Base-by-base conservation (phyloP, 1,140 invertebrate species). In the Apis cerana region DNA sequence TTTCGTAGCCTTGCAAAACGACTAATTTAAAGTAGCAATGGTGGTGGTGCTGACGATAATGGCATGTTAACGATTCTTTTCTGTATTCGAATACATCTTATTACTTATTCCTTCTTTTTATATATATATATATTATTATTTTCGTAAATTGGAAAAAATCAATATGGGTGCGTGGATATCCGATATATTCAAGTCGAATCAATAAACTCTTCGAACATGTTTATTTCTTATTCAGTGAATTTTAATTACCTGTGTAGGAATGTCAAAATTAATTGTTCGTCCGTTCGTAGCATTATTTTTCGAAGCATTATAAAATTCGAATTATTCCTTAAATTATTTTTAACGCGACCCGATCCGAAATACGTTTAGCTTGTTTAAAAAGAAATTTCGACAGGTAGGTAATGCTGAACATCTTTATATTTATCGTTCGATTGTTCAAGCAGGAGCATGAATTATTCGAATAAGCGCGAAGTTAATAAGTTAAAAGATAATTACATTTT, bases 31-130 rank as follows among this genome's bases (percentile, higher is more conserved):
- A 80, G 69, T 89, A 89, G 80, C 89, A 74, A 82, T 65, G 91
- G 89, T 92, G 92, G 90, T 92, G 90, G 92, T 92, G 85, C 79
- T 88, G 89, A 88, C 91, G 89, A 91, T 86, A 90, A 86, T 91
- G 91, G 91, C 91, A 93, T 93, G 92, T 88, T 85, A 85, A 83
- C 69, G 85, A 89, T 86, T 59, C 85, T 84, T 84, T 74, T 84
- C 84, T 69, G 65, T 58, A 84, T 62, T 56, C 68, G 84, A 52
- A 27, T 43, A 43, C 84, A 85, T 81, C 52, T 86, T 74, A 19
- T 68, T 67, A 82, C 19, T 48, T 69, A 79, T 75, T 86, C 50
- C 81, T 83, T 83, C 61, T 54, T 43, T 61, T 76, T 72, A 59
- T 86, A 71, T 72, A 64, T 86, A 75, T 80, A 52, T 80, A 61